phyloP scores from a whole-genome alignment of 2,888 invertebrate genomes.

The Spicauda simplicius region DNA sequence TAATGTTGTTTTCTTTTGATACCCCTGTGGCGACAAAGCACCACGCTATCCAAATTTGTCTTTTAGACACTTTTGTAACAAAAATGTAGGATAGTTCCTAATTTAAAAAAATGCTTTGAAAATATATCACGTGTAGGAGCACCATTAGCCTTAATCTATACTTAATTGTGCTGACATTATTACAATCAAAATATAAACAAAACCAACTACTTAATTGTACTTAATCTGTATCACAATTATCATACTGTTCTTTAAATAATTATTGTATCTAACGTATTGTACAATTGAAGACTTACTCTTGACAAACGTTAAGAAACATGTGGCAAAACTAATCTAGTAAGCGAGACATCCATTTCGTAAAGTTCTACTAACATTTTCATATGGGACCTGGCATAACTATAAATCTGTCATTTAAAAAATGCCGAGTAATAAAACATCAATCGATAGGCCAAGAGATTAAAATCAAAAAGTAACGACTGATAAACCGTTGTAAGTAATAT shows the following conservation, averaged over 20 bases:
- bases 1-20: no score
- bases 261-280: constrained; percentile 1
- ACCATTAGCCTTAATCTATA: not conserved
- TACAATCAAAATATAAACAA: constrained; percentile 1
- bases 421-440: no score
- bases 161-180: not conserved
- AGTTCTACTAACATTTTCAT: no score
- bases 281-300: not conserved
- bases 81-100: not conserved
- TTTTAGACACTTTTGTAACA: not conserved
- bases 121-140: not conserved
- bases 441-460: no score
- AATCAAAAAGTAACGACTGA: no score
- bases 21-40: no score
- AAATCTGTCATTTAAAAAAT: no score
- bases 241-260: constrained; percentile 4
- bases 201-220: constrained; percentile 9
- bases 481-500: no score
- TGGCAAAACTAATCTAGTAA: constrained; percentile 27
- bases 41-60: no score
- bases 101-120: not conserved
- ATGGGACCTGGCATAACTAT: no score
- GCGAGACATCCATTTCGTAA: constrained; percentile 4
- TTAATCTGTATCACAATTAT: constrained; percentile 22
- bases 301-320: not conserved